Base-by-base conservation (phyloP, 2,113 vertebrate genomes). In the Piprites chloris region DNA sequence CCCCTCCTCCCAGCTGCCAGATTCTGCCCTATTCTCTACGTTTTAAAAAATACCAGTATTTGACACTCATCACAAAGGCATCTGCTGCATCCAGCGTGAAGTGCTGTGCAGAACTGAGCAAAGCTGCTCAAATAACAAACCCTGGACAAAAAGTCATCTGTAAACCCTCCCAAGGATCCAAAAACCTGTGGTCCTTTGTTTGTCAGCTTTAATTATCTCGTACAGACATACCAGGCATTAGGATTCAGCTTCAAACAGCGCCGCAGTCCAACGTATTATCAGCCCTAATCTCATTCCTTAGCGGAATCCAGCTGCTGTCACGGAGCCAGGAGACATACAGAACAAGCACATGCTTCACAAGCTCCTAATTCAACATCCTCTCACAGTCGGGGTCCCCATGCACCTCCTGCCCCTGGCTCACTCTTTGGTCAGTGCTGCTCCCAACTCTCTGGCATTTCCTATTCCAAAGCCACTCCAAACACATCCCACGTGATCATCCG, bases 381-480 rank as follows among this genome's bases (percentile, higher is more conserved):
- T 28, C 18, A 12, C 26, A 14, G 10, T 21, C 1, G 0, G 22
- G 27, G 28, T 46, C 27, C 26, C 19, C n/a, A 21, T 0, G 0
- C 13, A 46, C 9, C 61, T 66, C 41, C 39, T 8, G n/a, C 28
- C 59, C 28, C 8, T 0, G 18, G 17, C 6, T 65, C n/a, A 6
- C 61, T 26, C 42, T 35, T 21, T 49, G 67, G 46, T 18, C 84
- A 56, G 62, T 32, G 27, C 15, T 30, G 27, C 14, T 56, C 6
- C 37, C 13, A 28, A 68, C 28, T 32, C 26, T 12, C 46, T 9
- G 5, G 11, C 44, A 41, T 22, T 52, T 62, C 32, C 77, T 39
- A 22, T 23, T 13, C n/a, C 32, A 33, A 39, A 53, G 10, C 28
- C 52, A 32, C 15, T 14, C 19, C 78, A 30, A 49, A 27, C 63